Evolutionary conservation across 2,113 vertebrate species (phyloP), one percentile per base, ranked within the genome.

Genomic region (Camelus dromedarius): DNA sequence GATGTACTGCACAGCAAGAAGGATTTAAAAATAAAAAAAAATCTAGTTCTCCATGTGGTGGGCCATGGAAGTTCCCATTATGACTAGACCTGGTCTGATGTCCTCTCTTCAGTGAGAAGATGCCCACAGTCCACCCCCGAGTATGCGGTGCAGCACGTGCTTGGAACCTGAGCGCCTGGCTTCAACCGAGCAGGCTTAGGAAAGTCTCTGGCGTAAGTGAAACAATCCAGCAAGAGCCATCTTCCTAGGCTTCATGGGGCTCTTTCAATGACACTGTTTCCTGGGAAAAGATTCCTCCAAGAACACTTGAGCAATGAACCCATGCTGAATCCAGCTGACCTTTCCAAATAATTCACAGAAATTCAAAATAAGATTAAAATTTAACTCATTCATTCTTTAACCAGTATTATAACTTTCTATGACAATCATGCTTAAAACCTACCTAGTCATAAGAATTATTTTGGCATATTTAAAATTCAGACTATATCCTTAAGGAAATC

Each of bases 401-500:
- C 12, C 9, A 54, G 46, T 32, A 30, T 5, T 42, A 26, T 38
- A 15, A 86, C 12, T 16, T 24, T 76, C 73, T 18, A 58, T 22
- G 15, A 81, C 38, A 84, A 50, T 8, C 2, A 5, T 14, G 12
- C 9, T 54, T 66, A 70, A 56, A 95, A 28, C 10, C 76, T 72
- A 73, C n/a, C 1, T 42, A 77, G 9, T 48, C 58, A 5, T 15
- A 67, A 81, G 22, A 93, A 76, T 72, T 42, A 73, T 13, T 50
- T 14, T 50, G 11, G 46, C 16, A 7, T 83, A 26, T 26, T 90
- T 94, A 64, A 90, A 95, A 91, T 77, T 94, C 76, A 90, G 24
- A 94, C 56, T n/a, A 62, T 5, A 64, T 24, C 26, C 35, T 91
- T 84, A 69, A 97, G 48, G 75, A 64, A 67, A 84, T 8, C 38